Conservation (phyloP, 2,888 invertebrate species). For the Bibio marci region DNA sequence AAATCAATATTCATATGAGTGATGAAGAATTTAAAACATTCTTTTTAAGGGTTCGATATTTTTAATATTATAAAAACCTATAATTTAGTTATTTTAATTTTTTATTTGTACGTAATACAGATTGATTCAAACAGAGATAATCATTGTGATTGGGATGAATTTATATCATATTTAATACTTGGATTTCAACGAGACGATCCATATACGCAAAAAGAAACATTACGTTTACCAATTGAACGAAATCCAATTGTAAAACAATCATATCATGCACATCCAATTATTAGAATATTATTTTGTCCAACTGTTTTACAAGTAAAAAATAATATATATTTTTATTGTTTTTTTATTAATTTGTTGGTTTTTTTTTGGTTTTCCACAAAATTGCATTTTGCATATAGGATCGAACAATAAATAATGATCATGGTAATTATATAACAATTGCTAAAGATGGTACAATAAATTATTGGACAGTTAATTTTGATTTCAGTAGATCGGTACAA, state of each 20-base stretch:
- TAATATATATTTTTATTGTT: conserved; percentile 1
- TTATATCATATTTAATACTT: conserved; percentile 55
- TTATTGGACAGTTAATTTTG: conserved; percentile 59
- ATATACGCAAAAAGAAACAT: conserved; percentile 38
- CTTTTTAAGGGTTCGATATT: conserved; percentile 37
- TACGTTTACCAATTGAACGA: conserved; percentile 44
- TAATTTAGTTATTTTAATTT: conserved; percentile 14
- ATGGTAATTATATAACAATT: conserved; percentile 55
- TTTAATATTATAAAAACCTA: background rate
- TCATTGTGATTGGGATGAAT: conserved; percentile 54
- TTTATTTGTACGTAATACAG: conserved; percentile 16
- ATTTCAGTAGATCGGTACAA: conserved; percentile 40
- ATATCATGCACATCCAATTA: conserved; percentile 52
- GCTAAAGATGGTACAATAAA: conserved; percentile 62
- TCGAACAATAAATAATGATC: conserved; percentile 36
- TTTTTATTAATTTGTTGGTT: no score
- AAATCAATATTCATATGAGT: conserved; percentile 16
- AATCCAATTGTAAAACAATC: conserved; percentile 40
- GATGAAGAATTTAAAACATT: conserved; percentile 42
- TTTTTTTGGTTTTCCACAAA: background rate
- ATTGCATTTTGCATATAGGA: conserved; percentile 22
- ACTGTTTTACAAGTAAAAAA: conserved; percentile 25
- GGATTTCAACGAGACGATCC: conserved; percentile 52
- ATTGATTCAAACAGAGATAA: conserved; percentile 41
- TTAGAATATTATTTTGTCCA: conserved; percentile 43